Conservation (phyloP, 2,113 vertebrate species). For the Athene cunicularia region DNA sequence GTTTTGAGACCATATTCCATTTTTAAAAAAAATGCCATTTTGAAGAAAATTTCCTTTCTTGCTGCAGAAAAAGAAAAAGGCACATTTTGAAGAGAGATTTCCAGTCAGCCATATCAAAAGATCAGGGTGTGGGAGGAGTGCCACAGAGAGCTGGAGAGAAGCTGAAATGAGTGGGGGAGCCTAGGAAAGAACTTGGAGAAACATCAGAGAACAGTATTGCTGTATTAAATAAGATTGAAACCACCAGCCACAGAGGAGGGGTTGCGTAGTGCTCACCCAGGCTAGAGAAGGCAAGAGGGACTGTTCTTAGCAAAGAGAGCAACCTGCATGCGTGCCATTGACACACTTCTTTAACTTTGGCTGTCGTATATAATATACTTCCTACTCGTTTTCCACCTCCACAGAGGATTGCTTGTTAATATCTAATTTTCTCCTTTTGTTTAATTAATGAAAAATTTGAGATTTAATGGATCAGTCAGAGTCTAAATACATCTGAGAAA, state of each 20-base stretch:
- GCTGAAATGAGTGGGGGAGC: conserved; percentile 32
- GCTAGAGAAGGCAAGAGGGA: not conserved
- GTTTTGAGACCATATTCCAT: not conserved
- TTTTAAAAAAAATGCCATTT: not conserved
- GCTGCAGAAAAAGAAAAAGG: not conserved
- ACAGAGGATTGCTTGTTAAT: conserved; percentile 9
- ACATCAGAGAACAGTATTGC: not conserved
- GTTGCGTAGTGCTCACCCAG: not conserved
- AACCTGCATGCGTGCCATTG: not conserved
- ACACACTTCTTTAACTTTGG: not conserved
- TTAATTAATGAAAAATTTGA: conserved; percentile 22
- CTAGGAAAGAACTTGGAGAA: not conserved
- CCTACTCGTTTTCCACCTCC: not conserved
- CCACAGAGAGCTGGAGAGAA: not conserved
- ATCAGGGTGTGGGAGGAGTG: conserved; percentile 44
- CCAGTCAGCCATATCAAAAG: conserved; percentile 19
- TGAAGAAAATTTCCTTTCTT: not conserved
- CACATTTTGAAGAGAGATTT: conserved; percentile 26
- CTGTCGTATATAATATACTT: not conserved
- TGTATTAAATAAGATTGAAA: not conserved
- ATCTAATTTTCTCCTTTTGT: conserved; percentile 30
- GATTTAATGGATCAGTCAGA: not conserved
- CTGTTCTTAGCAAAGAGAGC: not conserved
- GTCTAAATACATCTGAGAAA: not conserved
- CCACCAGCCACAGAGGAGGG: not conserved